Evolutionary conservation across 1,140 invertebrate genomes (phyloP).

Genomic region (Rhynchophorus ferrugineus): DNA sequence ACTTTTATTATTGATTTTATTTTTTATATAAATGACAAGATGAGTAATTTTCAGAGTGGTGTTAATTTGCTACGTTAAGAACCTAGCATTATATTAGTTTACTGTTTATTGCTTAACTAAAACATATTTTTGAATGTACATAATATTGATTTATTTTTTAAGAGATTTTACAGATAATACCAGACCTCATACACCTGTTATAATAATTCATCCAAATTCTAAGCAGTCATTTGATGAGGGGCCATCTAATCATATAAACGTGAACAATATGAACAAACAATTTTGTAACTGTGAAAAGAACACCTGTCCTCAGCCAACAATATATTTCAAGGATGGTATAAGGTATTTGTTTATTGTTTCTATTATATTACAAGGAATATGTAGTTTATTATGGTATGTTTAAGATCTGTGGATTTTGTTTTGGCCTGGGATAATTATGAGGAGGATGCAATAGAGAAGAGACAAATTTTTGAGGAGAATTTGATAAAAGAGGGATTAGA

Average conservation of each 20-base stretch:
- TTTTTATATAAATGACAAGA: neutral
- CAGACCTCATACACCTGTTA: neutral
- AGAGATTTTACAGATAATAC: neutral
- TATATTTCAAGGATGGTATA: conserved; percentile 59
- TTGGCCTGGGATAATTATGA: conserved; percentile 60
- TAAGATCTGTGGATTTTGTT: conserved; percentile 64
- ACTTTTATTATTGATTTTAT: conserved; percentile 13
- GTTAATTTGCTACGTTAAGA: neutral
- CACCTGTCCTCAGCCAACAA: conserved; percentile 43
- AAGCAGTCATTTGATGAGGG: too few relatives aligned
- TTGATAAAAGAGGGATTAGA: conserved; percentile 60
- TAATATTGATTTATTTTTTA: neutral
- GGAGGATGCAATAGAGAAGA: conserved; percentile 43
- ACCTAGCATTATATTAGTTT: too few relatives aligned
- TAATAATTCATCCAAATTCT: neutral
- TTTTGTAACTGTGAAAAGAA: conserved; percentile 13
- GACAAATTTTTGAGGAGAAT: conserved; percentile 58
- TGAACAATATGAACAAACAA: neutral
- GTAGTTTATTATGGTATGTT: too few relatives aligned
- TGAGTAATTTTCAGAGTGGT: neutral
- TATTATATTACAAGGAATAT: too few relatives aligned
- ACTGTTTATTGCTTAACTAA: too few relatives aligned
- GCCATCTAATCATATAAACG: neutral
- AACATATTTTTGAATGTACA: too few relatives aligned
- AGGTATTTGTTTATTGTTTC: conserved; percentile 34